Evolutionary conservation across 2,888 invertebrate genomes (phyloP).

Genomic region (Leptopilina drosophilae): DNA sequence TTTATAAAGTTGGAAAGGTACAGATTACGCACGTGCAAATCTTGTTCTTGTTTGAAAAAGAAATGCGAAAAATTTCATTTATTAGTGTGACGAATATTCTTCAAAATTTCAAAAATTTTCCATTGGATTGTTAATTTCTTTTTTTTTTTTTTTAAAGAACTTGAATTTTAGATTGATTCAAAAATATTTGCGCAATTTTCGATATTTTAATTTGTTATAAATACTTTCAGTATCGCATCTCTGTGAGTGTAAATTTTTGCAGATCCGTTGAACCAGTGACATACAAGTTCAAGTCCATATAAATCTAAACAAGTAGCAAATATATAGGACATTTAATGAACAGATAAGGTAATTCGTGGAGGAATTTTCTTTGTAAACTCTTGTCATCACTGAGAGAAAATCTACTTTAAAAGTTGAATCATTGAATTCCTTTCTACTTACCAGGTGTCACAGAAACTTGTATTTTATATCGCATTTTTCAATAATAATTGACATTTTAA

Average conservation of each 20-base stretch:
- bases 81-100: neutral
- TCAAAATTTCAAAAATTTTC: too few species aligned
- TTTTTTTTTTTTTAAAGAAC: neutral
- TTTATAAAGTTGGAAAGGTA: constrained; percentile 18
- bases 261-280: constrained; percentile 38
- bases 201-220: neutral
- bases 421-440: constrained; percentile 2
- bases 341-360: constrained; percentile 28
- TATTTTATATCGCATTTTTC: neutral
- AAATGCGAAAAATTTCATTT: neutral
- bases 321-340: constrained; percentile 36
- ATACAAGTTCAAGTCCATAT: constrained; percentile 38
- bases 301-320: constrained; percentile 18
- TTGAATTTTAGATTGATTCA: neutral
- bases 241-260: neutral
- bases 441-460: constrained; percentile 3
- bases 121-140: neutral
- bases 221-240: neutral
- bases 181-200: too few species aligned
- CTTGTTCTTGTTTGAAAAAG: neutral
- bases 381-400: constrained; percentile 19
- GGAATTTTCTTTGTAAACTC: constrained; percentile 25
- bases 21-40: constrained; percentile 23
- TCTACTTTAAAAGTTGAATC: constrained; percentile 14
- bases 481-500: neutral